Conservation (phyloP, 2,113 vertebrate genomes). For the Pedionomus torquatus region DNA sequence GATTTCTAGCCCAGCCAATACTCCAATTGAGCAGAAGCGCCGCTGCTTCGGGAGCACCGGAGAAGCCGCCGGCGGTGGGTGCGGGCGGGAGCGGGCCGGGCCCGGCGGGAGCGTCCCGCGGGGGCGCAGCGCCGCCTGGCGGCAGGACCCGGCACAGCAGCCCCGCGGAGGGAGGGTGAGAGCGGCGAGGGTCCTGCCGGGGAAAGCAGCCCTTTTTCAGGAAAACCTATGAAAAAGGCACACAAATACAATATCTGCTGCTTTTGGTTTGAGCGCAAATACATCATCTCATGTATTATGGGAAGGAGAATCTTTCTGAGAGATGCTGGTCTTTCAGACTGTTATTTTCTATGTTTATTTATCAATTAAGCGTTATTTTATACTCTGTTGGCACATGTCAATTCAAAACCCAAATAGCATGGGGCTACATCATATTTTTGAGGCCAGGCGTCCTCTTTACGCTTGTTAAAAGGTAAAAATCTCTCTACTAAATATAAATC, state of each 20-base stretch:
- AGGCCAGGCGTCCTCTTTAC: background rate
- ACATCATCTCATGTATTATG: rapidly evolving
- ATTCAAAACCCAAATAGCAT: rapidly evolving
- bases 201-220: background rate
- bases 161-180: background rate
- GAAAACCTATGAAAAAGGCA: background rate
- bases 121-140: background rate
- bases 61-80: background rate
- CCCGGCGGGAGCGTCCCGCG: background rate
- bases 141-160: rapidly evolving
- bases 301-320: too few species aligned
- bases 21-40: background rate
- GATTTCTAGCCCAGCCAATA: background rate
- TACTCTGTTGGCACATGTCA: background rate
- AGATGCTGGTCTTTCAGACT: background rate
- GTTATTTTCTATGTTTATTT: background rate
- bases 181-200: background rate
- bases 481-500: background rate
- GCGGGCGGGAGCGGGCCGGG: background rate
- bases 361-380: background rate
- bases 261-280: background rate
- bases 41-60: too few species aligned
- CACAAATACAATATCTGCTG: rapidly evolving
- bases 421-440: background rate
- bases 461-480: background rate